Percentiles rank a stretch among this genome's conserved stretches.
Evolutionary conservation across 2,113 vertebrate genomes (phyloP).

Genomic region (Cyprinodon tularosa): DNA sequence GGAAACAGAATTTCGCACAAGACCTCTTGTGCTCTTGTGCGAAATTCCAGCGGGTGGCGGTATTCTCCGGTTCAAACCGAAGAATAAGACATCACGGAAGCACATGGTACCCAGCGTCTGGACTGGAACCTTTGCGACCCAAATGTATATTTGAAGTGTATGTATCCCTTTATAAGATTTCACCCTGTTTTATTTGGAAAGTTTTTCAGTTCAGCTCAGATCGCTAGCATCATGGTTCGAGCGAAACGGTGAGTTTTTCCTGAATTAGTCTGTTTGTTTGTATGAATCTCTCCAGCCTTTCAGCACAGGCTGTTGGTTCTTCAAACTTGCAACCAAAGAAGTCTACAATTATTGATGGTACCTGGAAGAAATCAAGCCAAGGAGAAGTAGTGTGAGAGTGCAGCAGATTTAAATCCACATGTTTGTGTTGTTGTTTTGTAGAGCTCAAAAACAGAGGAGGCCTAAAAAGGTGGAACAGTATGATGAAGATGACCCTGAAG

Average conservation of each 20-base stretch:
- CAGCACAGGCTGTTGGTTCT: background rate
- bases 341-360: background rate
- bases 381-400: background rate
- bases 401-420: background rate
- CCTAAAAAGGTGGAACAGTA: conserved; percentile 46
- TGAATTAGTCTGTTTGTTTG: background rate
- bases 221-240: conserved; percentile 73
- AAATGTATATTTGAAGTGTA: background rate
- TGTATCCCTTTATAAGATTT: background rate
- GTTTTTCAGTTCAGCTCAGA: background rate
- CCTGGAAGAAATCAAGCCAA: background rate
- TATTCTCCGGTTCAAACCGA: background rate
- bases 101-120: conserved; percentile 39
- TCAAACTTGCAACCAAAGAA: background rate
- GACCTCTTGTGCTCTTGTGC: no score
- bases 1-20: no score
- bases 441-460: conserved; percentile 45
- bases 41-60: conserved; percentile 6
- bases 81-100: conserved; percentile 52
- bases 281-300: background rate
- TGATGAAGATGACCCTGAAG: conserved; percentile 78
- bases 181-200: background rate
- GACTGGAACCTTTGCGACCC: background rate
- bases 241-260: conserved; percentile 65
- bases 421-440: conserved; percentile 14